phyloP scores from a whole-genome alignment of 2,113 vertebrate genomes.

The Sarotherodon lohbergeri region DNA sequence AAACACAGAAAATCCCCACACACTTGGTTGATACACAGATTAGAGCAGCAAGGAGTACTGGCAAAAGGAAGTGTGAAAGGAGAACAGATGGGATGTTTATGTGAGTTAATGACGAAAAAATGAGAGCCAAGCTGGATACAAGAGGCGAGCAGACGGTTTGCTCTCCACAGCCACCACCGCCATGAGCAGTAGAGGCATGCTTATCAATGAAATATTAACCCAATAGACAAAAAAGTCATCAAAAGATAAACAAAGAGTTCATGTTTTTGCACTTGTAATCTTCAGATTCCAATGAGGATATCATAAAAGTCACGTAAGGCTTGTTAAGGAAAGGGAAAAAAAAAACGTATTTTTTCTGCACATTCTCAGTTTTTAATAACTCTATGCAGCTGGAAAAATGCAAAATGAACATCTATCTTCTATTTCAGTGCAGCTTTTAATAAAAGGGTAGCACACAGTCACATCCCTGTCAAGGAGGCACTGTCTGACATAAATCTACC shows the following conservation, averaged over 20 bases:
- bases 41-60: conserved; percentile 4
- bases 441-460: background rate
- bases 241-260: conserved; percentile 12
- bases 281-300: background rate
- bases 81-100: conserved; percentile 65
- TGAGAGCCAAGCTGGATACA: conserved; percentile 42
- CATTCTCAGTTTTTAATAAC: background rate
- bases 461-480: background rate
- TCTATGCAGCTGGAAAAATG: background rate
- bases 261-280: background rate
- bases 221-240: background rate
- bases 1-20: conserved; percentile 31
- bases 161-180: background rate
- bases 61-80: conserved; percentile 20
- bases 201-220: conserved; percentile 45
- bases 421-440: background rate
- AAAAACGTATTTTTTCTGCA: background rate
- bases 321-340: background rate
- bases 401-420: background rate
- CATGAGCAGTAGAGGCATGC: background rate
- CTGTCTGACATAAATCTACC: background rate
- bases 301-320: background rate
- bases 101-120: conserved; percentile 62
- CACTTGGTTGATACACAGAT: conserved; percentile 12
- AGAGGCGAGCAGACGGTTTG: conserved; percentile 45